Evolutionary conservation across 35 echinoderm and acorn worm genomes (phyloP).

Genomic region (Apostichopus californicus): DNA sequence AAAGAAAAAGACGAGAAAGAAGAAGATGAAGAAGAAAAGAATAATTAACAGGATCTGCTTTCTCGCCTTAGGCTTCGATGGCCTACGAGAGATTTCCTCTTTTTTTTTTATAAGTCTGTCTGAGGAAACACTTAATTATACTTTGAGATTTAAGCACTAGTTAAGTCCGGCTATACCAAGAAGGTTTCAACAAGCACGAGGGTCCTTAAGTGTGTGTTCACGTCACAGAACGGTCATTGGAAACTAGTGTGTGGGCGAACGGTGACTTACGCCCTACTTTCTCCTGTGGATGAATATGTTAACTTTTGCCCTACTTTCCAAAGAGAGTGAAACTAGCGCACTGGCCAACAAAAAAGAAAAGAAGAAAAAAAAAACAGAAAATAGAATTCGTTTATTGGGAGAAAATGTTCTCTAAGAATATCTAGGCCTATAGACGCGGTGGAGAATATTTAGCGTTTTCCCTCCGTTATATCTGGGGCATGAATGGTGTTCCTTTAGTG

Average conservation of each 20-base stretch:
- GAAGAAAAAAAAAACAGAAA: neutral
- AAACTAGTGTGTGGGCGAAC: conserved; percentile 8
- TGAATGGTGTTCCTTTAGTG: too few species aligned
- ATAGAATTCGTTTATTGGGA: too few species aligned
- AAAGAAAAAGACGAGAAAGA: too few species aligned
- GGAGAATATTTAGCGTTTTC: too few species aligned
- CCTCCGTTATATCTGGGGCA: too few species aligned
- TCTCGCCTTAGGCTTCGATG: conserved; percentile 20
- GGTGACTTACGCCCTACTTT: conserved; percentile 41
- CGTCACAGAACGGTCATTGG: conserved; percentile 26
- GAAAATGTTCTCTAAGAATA: too few species aligned
- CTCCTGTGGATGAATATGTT: conserved; percentile 35
- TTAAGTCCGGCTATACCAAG: conserved; percentile 18
- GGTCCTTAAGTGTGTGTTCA: conserved; percentile 9
- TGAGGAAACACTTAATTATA: conserved; percentile 37
- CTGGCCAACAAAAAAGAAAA: neutral
- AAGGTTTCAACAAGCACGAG: conserved; percentile 31
- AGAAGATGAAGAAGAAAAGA: too few species aligned
- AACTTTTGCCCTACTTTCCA: conserved; percentile 10
- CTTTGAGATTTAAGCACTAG: conserved; percentile 43
- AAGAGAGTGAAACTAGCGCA: neutral
- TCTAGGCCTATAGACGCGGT: too few species aligned
- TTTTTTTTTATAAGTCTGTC: conserved; percentile 1
- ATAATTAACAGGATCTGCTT: conserved; percentile 12
- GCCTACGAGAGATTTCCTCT: neutral